Conservation (phyloP, 2,113 vertebrate genomes). For the Meleagris gallopavo region DNA sequence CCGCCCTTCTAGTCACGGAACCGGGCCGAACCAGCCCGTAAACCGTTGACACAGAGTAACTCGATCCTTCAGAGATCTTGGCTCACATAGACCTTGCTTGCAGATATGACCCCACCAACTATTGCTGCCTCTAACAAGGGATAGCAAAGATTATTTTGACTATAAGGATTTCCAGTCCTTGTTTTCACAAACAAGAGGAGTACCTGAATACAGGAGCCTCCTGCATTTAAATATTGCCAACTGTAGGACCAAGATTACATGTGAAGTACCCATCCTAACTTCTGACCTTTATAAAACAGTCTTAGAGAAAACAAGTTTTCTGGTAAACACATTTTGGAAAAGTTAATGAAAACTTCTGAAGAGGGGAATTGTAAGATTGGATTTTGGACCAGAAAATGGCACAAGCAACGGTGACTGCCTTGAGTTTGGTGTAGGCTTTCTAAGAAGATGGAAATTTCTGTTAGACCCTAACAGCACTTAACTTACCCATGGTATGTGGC, state of each 20-base stretch:
- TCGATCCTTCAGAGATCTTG: neutral
- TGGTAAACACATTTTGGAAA: neutral
- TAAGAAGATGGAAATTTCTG: neutral
- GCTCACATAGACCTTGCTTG: neutral
- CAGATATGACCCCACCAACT: neutral
- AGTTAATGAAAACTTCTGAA: neutral
- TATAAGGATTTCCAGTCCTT: neutral
- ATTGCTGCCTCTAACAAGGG: neutral
- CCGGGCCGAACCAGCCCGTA: too few species aligned
- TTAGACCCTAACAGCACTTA: neutral
- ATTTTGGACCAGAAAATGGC: neutral
- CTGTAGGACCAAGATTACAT: neutral
- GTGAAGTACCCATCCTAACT: neutral
- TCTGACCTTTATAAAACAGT: neutral
- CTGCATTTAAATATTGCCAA: neutral
- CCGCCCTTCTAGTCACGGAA: too few species aligned
- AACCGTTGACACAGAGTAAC: neutral
- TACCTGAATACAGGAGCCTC: neutral
- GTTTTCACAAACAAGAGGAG: neutral
- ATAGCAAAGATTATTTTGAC: neutral
- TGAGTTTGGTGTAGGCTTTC: neutral
- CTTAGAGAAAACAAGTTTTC: neutral
- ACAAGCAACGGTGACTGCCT: neutral
- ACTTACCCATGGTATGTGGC: constrained; percentile 95
- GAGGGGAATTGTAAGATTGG: neutral